Evolutionary conservation across 1,140 invertebrate genomes (phyloP).

Genomic region (Tenebrio molitor): DNA sequence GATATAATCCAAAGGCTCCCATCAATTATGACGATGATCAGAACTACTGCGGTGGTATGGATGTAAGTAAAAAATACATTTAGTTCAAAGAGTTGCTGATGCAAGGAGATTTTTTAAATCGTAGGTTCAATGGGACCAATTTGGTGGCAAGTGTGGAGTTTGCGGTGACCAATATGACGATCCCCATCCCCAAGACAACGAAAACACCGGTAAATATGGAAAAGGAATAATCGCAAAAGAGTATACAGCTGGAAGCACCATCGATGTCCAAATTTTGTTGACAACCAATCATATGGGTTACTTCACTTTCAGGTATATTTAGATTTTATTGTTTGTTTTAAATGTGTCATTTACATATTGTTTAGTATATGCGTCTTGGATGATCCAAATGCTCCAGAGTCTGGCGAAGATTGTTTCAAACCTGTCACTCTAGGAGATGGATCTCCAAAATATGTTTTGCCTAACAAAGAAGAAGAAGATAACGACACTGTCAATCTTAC

Average conservation of each 20-base stretch:
- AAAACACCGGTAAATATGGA: conserved; percentile 76
- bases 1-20: conserved; percentile 71
- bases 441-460: conserved; percentile 34
- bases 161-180: too few relatives aligned
- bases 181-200: conserved; percentile 71
- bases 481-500: conserved; percentile 14
- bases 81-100: neutral
- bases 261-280: conserved; percentile 66
- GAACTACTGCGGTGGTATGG: conserved; percentile 76
- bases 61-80: conserved; percentile 64
- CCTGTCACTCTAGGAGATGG: conserved; percentile 43
- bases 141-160: too few relatives aligned
- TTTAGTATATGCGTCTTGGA: conserved; percentile 53
- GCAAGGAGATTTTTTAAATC: too few relatives aligned
- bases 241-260: conserved; percentile 63
- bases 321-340: neutral
- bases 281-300: conserved; percentile 72
- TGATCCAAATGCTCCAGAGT: conserved; percentile 52
- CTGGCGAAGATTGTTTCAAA: conserved; percentile 55
- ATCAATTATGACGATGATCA: conserved; percentile 76
- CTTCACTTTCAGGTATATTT: conserved; percentile 69
- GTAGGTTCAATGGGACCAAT: conserved; percentile 49
- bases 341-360: conserved; percentile 64
- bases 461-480: conserved; percentile 58
- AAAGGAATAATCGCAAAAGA: conserved; percentile 69